Evolutionary conservation across 1,140 invertebrate species (phyloP), one percentile per base, ranked within the genome.

Genomic region (Olivierus martensii): DNA sequence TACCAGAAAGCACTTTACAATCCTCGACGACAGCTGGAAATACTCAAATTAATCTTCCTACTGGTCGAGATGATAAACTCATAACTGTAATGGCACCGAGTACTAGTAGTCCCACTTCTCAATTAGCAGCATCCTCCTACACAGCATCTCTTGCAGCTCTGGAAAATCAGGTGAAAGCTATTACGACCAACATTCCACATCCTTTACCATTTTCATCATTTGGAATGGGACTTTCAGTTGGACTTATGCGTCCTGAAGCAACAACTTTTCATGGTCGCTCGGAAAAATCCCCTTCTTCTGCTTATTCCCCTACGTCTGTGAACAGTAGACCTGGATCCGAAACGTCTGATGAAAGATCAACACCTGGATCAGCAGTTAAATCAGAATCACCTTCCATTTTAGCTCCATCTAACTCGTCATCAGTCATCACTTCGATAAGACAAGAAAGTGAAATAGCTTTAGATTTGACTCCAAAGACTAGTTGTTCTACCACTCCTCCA

Each of bases 111-210:
- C 34, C 36, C 28, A 51, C 51, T n/a, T 22, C 44, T 39, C 35
- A 54, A 6, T 48, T 51, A 11, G 38, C 42, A 28, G 34, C 44
- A 19, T 14, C 49, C 6, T 18, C 43, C 5, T 53, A 47, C n/a
- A 55, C 55, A 3, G 46, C 80, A 0, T 82, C 82, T 28, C 72
- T 87, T 52, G 80, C 82, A 49, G 84, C 82, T 44, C 73, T 83
- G 7, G 80, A 82, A 61, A 80, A 82, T 64, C 79, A 84, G 71
- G 71, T 73, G 0, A 65, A 69, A 52, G 66, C 65, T 6, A 71
- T 73, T 41, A 67, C 66, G 45, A 64, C 64, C 28, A 60, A 17
- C 43, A 59, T 61, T 1, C 56, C 59, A 17, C 61, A 60, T 17
- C 59, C 61, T 2, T 51, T 75, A 62, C 71, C 74, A 62, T 72